Evolutionary conservation across 1,140 invertebrate species (phyloP), one percentile per base, ranked within the genome.

Genomic region (Tribolium madens): DNA sequence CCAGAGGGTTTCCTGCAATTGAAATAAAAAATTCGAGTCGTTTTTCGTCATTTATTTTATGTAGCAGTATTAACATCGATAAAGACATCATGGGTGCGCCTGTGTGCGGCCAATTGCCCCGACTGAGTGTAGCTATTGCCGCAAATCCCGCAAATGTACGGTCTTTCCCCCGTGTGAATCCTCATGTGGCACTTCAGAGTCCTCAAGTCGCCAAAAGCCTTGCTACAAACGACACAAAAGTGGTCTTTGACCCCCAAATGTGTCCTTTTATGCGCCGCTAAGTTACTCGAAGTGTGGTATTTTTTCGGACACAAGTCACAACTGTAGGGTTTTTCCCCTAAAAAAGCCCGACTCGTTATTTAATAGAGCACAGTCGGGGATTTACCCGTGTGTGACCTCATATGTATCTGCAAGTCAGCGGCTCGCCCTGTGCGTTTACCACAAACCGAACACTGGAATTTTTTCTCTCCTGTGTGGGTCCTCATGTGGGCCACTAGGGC

Each of bases 171-270:
- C 57, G 88, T 88, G 79, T 89, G 88, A 0, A 86, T 86, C 82
- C 85, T 80, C 14, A 85, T 82, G 76, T 89, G 87, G 79, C 88
- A 85, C 77, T 88, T 88, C 81, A 88, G 85, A 81, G 88, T 87
- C 72, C 87, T 84, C 79, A 87, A 84, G 76, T 88, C 88, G 4
- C 87, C 87, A 81, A 89, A 89, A 0, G 87, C 86, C 78, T 88
- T 88, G 0, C 86, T 86, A 82, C 88, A 89, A 4, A 88, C 81
- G 53, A 84, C 84, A 77, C 88, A 89, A 3, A 87, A 83, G 84
- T 89, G 87, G 69, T 87, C 85, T 75, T 86, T 88, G 6, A 88
- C 86, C 7, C 88, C 88, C 15, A 86, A 84, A 82, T 89, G 88
- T 57, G 87, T 87, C 70, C 84, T 84, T 78, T 88, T 87, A 72